These are phyloP conservation scores for Drosophila erecta DNA, from an alignment of 1,140 invertebrate species.

Conservation along the genomic window DNA sequence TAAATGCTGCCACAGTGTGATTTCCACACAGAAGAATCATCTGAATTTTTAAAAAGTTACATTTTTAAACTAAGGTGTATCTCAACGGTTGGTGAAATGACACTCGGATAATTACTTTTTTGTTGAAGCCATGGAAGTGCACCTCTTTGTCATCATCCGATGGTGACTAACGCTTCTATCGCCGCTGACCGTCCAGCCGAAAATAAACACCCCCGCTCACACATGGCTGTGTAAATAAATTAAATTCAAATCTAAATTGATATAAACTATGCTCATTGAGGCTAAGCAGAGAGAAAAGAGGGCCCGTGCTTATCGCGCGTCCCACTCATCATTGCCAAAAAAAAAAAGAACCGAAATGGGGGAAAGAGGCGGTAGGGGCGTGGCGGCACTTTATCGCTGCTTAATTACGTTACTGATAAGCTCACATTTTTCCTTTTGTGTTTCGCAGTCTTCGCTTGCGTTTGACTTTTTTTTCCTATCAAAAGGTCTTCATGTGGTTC, in stretches of 20 bases:
- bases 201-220: constrained; percentile 54
- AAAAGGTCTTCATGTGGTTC: constrained; percentile 27
- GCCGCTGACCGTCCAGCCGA: constrained; percentile 58
- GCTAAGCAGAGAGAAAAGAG: constrained; percentile 40
- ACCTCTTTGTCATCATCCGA: constrained; percentile 36
- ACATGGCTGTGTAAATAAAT: constrained; percentile 76
- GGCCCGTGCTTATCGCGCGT: constrained; percentile 58
- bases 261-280: constrained; percentile 59
- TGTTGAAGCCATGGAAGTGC: background rate
- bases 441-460: constrained; percentile 17
- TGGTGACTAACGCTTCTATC: constrained; percentile 57
- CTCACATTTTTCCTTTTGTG: constrained; percentile 48
- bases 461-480: constrained; percentile 50
- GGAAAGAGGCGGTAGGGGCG: constrained; percentile 26
- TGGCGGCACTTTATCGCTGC: constrained; percentile 66
- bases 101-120: no score
- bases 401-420: constrained; percentile 83
- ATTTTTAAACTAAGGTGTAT: background rate
- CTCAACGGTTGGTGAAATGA: no score
- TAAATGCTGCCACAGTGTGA: no score
- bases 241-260: constrained; percentile 83
- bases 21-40: no score
- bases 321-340: constrained; percentile 6
- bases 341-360: constrained; percentile 5
- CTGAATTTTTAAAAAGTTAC: no score